Percentiles rank a stretch among this genome's conserved stretches.
phyloP scores from a whole-genome alignment of 2,888 invertebrate genomes.

The Andrena camellia region DNA sequence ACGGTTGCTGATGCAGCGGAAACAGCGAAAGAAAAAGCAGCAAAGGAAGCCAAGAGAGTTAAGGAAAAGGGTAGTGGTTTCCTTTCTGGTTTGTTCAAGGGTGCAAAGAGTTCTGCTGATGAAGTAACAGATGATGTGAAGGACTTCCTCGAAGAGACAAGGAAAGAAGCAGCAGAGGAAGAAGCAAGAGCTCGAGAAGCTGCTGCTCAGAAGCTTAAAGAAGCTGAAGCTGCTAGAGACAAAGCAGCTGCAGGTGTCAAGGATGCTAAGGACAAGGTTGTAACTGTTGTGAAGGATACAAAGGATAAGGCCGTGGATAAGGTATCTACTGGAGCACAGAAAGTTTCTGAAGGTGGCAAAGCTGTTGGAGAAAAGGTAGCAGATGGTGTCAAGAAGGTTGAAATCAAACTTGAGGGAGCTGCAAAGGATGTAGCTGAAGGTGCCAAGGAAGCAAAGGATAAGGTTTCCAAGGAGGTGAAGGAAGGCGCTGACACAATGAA shows the following conservation, averaged over 20 bases:
- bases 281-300: conserved; percentile 52
- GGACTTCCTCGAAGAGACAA: conserved; percentile 82
- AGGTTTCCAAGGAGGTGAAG: conserved; percentile 77
- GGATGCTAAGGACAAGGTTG: conserved; percentile 59
- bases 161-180: conserved; percentile 49
- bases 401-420: conserved; percentile 35
- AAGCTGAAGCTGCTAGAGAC: conserved; percentile 32
- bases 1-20: conserved; percentile 46
- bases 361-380: conserved; percentile 84
- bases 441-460: conserved; percentile 54
- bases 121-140: conserved; percentile 71
- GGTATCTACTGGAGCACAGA: conserved; percentile 61
- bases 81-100: conserved; percentile 77
- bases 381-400: conserved; percentile 65
- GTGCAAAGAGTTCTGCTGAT: conserved; percentile 72
- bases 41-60: conserved; percentile 69
- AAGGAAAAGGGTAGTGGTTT: conserved; percentile 76
- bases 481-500: conserved; percentile 75
- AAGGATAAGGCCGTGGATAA: conserved; percentile 53
- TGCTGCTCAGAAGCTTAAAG: conserved; percentile 15
- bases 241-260: conserved; percentile 35
- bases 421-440: neutral
- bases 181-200: conserved; percentile 55
- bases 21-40: conserved; percentile 61
- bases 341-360: conserved; percentile 84